phyloP scores from a whole-genome alignment of 2,888 invertebrate genomes.

The Lasius platythorax region DNA sequence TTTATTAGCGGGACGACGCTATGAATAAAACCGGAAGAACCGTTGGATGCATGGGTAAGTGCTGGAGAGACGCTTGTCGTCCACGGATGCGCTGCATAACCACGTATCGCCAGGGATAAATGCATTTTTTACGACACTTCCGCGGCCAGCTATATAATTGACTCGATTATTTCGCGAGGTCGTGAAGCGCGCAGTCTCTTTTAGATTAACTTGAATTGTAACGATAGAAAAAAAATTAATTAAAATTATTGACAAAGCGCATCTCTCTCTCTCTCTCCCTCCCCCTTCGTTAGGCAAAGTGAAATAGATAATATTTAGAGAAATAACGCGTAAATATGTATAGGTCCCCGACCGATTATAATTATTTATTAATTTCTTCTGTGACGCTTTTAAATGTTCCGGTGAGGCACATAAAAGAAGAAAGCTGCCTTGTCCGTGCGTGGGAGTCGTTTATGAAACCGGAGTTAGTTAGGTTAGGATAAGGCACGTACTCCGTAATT shows the following conservation, averaged over 20 bases:
- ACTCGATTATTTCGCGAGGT: slow-evolving; percentile 48
- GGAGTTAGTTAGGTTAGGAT: slow-evolving; percentile 74
- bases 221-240: slow-evolving; percentile 19
- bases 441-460: slow-evolving; percentile 69
- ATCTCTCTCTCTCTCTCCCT: slow-evolving; percentile 30
- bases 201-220: background rate
- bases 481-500: slow-evolving; percentile 78
- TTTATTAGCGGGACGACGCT: slow-evolving; percentile 82
- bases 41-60: slow-evolving; percentile 50
- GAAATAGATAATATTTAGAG: background rate
- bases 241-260: slow-evolving; percentile 2
- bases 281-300: slow-evolving; percentile 32
- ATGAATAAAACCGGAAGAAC: slow-evolving; percentile 80
- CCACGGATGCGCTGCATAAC: slow-evolving; percentile 47
- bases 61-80: slow-evolving; percentile 60
- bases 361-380: slow-evolving; percentile 51
- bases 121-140: slow-evolving; percentile 52
- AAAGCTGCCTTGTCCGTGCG: slow-evolving; percentile 53
- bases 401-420: slow-evolving; percentile 62
- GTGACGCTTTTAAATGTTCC: slow-evolving; percentile 61
- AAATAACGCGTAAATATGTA: background rate
- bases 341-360: background rate
- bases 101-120: slow-evolving; percentile 38
- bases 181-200: background rate
- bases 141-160: slow-evolving; percentile 47